Conservation (phyloP, 2,888 invertebrate species). For the Phyto melanocephala region DNA sequence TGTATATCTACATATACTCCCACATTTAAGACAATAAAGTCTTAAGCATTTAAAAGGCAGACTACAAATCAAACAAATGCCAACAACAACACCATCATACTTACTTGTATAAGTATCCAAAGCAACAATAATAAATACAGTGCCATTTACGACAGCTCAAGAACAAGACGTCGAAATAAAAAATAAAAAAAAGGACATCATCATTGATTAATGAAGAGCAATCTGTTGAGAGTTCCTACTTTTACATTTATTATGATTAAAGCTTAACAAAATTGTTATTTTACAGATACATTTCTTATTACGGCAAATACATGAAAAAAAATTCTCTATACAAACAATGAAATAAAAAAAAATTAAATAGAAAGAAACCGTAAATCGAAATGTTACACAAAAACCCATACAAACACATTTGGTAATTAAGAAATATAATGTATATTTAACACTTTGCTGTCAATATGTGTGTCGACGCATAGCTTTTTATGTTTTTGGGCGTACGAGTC, state of each 20-base stretch:
- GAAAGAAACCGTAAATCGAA: background rate
- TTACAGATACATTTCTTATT: background rate
- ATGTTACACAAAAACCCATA: background rate
- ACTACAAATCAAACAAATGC: background rate
- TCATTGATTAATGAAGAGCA: slow-evolving; percentile 60
- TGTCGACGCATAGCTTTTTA: too few species aligned
- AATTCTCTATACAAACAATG: background rate
- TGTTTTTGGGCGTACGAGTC: background rate
- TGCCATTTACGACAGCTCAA: background rate
- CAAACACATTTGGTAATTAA: background rate
- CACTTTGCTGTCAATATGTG: background rate
- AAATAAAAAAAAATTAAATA: background rate
- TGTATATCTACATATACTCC: background rate
- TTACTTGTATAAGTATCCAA: background rate
- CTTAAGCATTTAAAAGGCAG: slow-evolving; percentile 24
- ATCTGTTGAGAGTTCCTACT: slow-evolving; percentile 56
- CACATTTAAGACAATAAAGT: slow-evolving; percentile 16
- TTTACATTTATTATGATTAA: slow-evolving; percentile 53
- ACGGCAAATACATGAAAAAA: background rate
- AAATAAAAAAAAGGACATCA: slow-evolving; percentile 6
- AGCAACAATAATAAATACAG: background rate
- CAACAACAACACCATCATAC: background rate
- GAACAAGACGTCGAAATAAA: background rate
- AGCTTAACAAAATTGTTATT: slow-evolving; percentile 35
- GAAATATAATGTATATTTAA: background rate